These are phyloP conservation scores for Epinotia ramella DNA, from an alignment of 2,888 invertebrate genomes.

Conservation along the genomic window DNA sequence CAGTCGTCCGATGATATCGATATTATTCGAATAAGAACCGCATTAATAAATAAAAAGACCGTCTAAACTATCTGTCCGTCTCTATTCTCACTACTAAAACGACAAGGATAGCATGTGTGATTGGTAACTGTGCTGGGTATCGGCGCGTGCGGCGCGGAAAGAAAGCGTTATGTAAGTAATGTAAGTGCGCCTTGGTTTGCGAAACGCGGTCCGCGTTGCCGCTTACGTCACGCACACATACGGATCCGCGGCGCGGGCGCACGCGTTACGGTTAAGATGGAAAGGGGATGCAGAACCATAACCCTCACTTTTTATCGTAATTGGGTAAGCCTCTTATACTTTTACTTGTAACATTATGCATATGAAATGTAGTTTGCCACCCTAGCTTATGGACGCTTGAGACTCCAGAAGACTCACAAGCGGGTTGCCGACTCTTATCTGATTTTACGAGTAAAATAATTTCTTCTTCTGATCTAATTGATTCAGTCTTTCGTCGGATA, in stretches of 20 bases:
- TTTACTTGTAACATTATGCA: too few species aligned
- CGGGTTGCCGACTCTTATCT: too few species aligned
- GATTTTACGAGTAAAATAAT: too few species aligned
- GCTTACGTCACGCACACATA: constrained; percentile 51
- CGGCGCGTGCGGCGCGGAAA: constrained; percentile 51
- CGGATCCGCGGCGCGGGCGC: constrained; percentile 31
- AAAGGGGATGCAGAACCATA: too few species aligned
- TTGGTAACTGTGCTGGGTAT: constrained; percentile 10
- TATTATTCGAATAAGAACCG: not conserved
- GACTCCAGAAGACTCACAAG: too few species aligned
- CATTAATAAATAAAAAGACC: not conserved
- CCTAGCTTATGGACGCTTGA: too few species aligned
- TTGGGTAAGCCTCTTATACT: constrained; percentile 11
- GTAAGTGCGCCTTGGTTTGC: constrained; percentile 63
- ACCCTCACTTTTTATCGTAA: not conserved
- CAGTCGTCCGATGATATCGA: constrained; percentile 34
- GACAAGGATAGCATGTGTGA: constrained; percentile 38
- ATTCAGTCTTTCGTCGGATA: too few species aligned
- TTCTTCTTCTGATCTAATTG: too few species aligned
- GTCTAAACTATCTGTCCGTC: constrained; percentile 1
- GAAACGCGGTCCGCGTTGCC: constrained; percentile 61
- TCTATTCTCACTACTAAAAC: not conserved
- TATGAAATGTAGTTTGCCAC: too few species aligned
- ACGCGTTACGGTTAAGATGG: not conserved
- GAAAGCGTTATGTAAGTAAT: constrained; percentile 66